Base-by-base conservation (phyloP, 1,140 invertebrate species). In the Steinernema khuongi region DNA sequence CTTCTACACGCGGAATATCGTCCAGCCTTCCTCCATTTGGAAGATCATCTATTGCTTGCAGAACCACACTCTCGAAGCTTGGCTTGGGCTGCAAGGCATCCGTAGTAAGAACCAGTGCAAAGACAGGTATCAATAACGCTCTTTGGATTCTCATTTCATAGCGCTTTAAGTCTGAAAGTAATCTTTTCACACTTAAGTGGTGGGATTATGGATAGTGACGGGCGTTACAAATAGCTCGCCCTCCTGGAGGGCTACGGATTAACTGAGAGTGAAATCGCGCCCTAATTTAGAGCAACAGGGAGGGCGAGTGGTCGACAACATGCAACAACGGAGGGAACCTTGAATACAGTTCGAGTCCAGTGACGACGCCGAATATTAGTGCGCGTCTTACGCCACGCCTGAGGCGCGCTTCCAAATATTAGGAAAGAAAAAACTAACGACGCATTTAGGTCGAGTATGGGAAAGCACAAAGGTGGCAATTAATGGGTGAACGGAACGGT, bases 201-300 rank as follows among this genome's bases (percentile, higher is more conserved):
- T 7, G 50, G 50, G 19, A 60, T 60, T 26, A 60, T 60, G 50
- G 14, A 60, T n/a, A 60, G 14, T n/a, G 36, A 7, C 7, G 36
- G 7, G 36, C 22, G 11, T n/a, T 60, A 7, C 2, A 2, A 7
- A n/a, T 22, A 60, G 14, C 11, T n/a, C 50, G 19, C 50, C 14
- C 50, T n/a, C 36, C 14, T 7, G 50, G 26, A 22, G 19, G 11
- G 50, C 11, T 14, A 22, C 14, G 50, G 50, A 60, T 60, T 60
- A 60, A 60, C 14, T 60, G 50, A 60, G 50, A 60, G 50, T 60
- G 50, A 60, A 60, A 60, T 60, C 50, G 50, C 19, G 7, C 19
- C n/a, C 19, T 60, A 60, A 60, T 60, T 17, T 26, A 7, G 19
- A 60, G 50, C 19, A 22, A 60, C 50, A 26, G n/a, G n/a, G n/a